phyloP scores from a whole-genome alignment of 2,888 invertebrate species.

The Subacronicta megacephala region DNA sequence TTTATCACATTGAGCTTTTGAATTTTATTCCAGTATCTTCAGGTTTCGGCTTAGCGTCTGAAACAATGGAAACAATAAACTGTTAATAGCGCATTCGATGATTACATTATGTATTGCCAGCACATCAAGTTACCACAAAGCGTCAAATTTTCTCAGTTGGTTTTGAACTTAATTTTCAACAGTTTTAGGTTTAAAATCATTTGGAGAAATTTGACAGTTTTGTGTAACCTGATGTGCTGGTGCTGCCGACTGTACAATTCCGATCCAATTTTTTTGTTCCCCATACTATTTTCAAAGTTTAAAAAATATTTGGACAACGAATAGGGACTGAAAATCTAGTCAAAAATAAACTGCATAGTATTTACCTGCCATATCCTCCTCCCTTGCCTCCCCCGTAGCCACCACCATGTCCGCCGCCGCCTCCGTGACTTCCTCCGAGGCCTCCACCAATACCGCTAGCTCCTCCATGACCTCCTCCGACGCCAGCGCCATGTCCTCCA shows the following conservation, averaged over 20 bases:
- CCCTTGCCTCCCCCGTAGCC: not conserved
- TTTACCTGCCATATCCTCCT: slow-evolving; percentile 11
- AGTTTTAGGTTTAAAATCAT: too few relatives aligned
- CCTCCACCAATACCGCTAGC: slow-evolving; percentile 51
- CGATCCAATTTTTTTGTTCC: too few relatives aligned
- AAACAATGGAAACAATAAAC: slow-evolving; percentile 56
- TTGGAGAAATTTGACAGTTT: too few relatives aligned
- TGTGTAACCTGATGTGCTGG: too few relatives aligned
- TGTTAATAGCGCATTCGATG: slow-evolving; percentile 1
- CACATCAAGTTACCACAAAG: too few relatives aligned
- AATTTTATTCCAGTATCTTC: slow-evolving; percentile 27
- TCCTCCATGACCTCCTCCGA: slow-evolving; percentile 43
- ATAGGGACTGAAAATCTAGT: too few relatives aligned
- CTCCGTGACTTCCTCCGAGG: slow-evolving; percentile 47
- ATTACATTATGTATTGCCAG: too few relatives aligned
- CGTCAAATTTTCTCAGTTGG: too few relatives aligned
- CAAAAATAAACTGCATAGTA: not conserved
- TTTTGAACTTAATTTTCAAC: too few relatives aligned
- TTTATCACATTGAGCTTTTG: slow-evolving; percentile 75
- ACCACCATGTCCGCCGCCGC: not conserved
- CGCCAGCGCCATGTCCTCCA: slow-evolving; percentile 47
- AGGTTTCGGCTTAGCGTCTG: slow-evolving; percentile 64
- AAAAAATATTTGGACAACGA: too few relatives aligned
- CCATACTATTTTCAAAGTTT: too few relatives aligned
- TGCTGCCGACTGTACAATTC: too few relatives aligned